These are phyloP conservation scores for Oncorhynchus gorbuscha DNA, from an alignment of 2,113 vertebrate species.

Conservation along the genomic window DNA sequence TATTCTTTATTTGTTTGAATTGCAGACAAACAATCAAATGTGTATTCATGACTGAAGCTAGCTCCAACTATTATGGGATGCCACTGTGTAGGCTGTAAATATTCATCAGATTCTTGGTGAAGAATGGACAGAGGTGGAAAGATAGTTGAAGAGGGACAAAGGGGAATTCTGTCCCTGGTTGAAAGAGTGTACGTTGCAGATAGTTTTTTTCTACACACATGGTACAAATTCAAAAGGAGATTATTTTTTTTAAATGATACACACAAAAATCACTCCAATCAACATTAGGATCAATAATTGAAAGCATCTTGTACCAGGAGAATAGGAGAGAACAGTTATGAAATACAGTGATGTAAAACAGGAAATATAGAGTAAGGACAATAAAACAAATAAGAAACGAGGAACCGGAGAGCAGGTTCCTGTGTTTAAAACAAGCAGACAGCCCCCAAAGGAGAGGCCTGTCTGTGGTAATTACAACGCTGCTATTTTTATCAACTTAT, in stretches of 20 bases:
- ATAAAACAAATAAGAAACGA: constrained; percentile 46
- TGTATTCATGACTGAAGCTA: constrained; percentile 30
- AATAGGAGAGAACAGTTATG: background rate
- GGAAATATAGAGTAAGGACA: constrained; percentile 5
- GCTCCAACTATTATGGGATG: constrained; percentile 12
- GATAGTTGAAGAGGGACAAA: background rate
- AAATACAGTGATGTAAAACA: constrained; percentile 13
- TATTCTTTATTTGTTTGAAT: constrained; percentile 39
- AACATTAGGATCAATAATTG: constrained; percentile 36
- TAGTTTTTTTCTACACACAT: background rate
- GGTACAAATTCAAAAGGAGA: constrained; percentile 30
- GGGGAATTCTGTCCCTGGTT: background rate
- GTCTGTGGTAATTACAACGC: constrained; percentile 59
- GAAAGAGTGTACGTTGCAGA: constrained; percentile 15
- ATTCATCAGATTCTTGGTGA: background rate
- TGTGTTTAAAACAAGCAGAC: constrained; percentile 41
- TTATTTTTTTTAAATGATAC: too few relatives aligned
- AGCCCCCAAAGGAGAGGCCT: constrained; percentile 36
- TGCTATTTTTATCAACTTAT: constrained; percentile 69
- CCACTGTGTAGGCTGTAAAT: constrained; percentile 35
- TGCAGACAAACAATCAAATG: constrained; percentile 36
- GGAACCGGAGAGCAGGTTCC: constrained; percentile 47
- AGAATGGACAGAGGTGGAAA: background rate
- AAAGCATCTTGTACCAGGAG: constrained; percentile 18
- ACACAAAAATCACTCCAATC: background rate